Base-by-base conservation (phyloP, 2,888 invertebrate species). In the Amiota communis region DNA sequence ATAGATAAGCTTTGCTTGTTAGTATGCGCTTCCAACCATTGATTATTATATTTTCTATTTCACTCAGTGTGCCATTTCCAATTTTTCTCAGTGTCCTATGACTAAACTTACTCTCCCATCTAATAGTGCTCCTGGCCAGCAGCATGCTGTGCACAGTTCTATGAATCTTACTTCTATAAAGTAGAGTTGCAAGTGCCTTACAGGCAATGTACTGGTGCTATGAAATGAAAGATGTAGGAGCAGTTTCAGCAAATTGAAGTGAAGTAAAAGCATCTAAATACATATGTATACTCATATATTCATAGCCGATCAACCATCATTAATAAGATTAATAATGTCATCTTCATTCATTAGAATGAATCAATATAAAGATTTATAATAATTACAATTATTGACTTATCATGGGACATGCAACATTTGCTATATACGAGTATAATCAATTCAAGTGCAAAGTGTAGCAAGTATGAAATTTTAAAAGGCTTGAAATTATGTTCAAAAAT, bases 271-370 rank as follows among this genome's bases (percentile, higher is more conserved):
- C 57, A 20, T 57, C 57, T 4, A 15, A 11, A 17, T n/a, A 10
- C n/a, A n/a, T 23, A 23, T 23, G 23, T 23, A 23, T 23, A 3
- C 3, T 2, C 3, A 3, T 23, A 23, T 20, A 59, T 59, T 59
- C 36, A 20, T 36, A n/a, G 17, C 11, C 20, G 59, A 17, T 59
- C 59, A 20, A 59, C 17, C 59, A 17, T 65, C 77, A 77, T 79
- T 80, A 84, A 81, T 81, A 79, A 47, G 78, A 74, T 77, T 80
- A 81, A 82, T 83, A 80, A 80, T 84, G 80, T 77, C 84, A 81
- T 81, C 80, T 79, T 36, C 36, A 36, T 83, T 80, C 79, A 78
- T 72, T 76, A 79, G 79, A 73, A 77, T 79, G 81, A 81, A 82
- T 83, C 79, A 81, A 80, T 84, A 81, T 81, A 77, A 83, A 36